These are phyloP conservation scores for Hymenopus coronatus DNA, from an alignment of 2,888 invertebrate genomes.

Conservation along the genomic window DNA sequence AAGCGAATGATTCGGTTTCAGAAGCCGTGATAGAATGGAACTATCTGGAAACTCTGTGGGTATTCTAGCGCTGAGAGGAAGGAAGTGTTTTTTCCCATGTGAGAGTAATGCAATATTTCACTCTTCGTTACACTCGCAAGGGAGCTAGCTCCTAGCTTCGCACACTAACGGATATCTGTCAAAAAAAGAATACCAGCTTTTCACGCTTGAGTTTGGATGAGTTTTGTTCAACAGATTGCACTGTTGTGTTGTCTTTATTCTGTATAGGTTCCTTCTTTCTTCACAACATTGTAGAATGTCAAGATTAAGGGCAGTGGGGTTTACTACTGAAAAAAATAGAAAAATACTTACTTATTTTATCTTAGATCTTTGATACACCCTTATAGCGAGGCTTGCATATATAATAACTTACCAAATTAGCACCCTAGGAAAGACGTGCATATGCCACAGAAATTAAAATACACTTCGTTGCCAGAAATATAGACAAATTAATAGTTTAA, in stretches of 20 bases:
- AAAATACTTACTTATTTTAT: too few relatives aligned
- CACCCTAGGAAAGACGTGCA: too few relatives aligned
- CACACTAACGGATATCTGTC: background rate
- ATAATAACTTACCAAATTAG: too few relatives aligned
- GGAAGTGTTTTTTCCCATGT: background rate
- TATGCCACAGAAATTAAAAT: too few relatives aligned
- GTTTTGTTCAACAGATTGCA: background rate
- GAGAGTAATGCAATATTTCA: background rate
- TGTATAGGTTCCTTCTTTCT: background rate
- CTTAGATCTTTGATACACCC: too few relatives aligned
- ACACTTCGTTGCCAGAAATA: too few relatives aligned
- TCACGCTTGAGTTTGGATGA: background rate
- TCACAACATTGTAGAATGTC: too few relatives aligned
- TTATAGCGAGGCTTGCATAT: too few relatives aligned
- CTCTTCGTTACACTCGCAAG: background rate
- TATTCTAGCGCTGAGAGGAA: background rate
- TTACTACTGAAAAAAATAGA: too few relatives aligned
- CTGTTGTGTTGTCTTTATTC: background rate
- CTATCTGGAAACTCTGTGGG: background rate
- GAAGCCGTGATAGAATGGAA: background rate
- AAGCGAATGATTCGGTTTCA: background rate
- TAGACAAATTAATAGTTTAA: too few relatives aligned
- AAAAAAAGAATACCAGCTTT: background rate
- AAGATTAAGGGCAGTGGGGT: too few relatives aligned
- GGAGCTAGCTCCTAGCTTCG: background rate